Base-by-base conservation (phyloP, 2,797 vertebrate genomes). In the Aplochiton taeniatus region DNA sequence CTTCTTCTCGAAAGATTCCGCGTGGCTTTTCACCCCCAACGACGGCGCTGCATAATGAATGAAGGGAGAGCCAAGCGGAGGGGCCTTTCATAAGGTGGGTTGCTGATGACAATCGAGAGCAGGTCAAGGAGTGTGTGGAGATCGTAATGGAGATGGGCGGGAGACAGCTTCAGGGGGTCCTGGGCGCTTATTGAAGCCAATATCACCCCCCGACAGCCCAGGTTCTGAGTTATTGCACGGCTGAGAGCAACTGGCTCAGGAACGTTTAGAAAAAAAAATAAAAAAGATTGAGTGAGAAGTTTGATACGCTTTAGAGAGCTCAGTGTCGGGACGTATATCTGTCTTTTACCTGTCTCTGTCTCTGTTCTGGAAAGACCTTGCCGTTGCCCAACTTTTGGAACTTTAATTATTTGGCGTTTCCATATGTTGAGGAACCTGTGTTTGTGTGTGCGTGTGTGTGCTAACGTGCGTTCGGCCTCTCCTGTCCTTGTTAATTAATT, bases 131-230 rank as follows among this genome's bases (percentile, higher is more conserved):
- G 80, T 77, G 81, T 74, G 72, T 82, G 86, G 75, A 83, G 85
- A 88, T 81, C 85, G 73, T 91, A 92, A 91, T 91, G 81, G 85
- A 90, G 88, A 90, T 77, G 75, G 89, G 89, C 86, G 83, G 84
- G 81, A 81, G 86, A 88, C 84, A 79, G 90, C 92, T 92, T 86
- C 82, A 72, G 90, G 90, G 89, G 77, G 80, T 31, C 31, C 71
- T 79, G 69, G 69, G 66, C 81, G 88, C 87, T 92, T 89, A 91
- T 90, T 91, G 84, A 89, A 88, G 83, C 76, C 85, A 84, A 84
- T 83, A 86, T 89, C 73, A 84, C 78, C 81, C 78, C 81, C 77
- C 78, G 71, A 83, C 31, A 31, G 31, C 31, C 85, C 83, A 75
- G 78, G 77, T 88, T 87, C 83, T 87, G 77, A 90, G 77, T 81